Conservation (phyloP, 1,140 invertebrate genomes). For the Conus betulinus region DNA sequence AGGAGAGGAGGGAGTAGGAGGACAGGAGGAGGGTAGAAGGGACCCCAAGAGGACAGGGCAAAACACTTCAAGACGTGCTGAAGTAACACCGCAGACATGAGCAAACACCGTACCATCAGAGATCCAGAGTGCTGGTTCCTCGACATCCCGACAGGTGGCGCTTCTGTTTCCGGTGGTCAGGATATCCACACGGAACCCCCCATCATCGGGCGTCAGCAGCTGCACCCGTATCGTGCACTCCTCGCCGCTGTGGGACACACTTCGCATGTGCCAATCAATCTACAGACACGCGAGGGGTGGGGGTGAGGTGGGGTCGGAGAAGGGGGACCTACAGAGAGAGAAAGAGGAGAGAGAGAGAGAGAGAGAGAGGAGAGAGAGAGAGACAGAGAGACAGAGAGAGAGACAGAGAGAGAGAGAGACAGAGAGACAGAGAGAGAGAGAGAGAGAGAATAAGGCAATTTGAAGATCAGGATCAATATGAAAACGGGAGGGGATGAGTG, state of each 20-base stretch:
- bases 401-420: conserved; percentile 1
- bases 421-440: conserved; percentile 2
- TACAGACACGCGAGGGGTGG: background rate
- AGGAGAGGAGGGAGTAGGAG: no score
- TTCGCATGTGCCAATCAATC: background rate
- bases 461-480: no score
- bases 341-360: background rate
- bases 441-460: conserved; percentile 8
- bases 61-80: no score
- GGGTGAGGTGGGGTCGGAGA: no score
- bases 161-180: background rate
- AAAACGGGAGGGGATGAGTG: no score
- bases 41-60: no score
- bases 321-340: background rate
- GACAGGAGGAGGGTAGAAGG: no score
- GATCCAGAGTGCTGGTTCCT: background rate
- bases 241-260: background rate
- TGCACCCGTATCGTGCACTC: background rate
- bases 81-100: no score
- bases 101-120: background rate
- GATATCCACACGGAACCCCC: conserved; percentile 25
- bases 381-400: background rate
- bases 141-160: background rate
- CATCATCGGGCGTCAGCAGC: conserved; percentile 31
- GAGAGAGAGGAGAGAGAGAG: background rate